Evolutionary conservation across 2,113 vertebrate genomes (phyloP).

Genomic region (Anarrhichthys ocellatus): DNA sequence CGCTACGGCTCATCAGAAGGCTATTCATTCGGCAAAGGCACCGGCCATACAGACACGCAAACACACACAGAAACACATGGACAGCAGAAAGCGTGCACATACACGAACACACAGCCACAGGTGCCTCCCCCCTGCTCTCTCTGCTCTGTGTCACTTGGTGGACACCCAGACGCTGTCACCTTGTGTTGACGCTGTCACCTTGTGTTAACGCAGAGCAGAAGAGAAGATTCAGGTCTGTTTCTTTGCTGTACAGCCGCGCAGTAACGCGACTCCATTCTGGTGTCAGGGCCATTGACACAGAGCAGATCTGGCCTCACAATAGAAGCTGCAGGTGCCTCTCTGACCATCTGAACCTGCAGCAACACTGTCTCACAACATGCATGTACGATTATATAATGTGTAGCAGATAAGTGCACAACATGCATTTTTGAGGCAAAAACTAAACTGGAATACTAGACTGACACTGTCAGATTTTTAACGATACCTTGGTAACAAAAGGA

Average conservation of each 20-base stretch:
- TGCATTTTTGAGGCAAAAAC: not conserved
- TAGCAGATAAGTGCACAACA: not conserved
- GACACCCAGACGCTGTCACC: conserved; percentile 64
- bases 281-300: conserved; percentile 63
- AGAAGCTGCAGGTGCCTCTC: conserved; percentile 54
- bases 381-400: not conserved
- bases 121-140: conserved; percentile 18
- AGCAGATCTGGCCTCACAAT: conserved; percentile 53
- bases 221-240: conserved; percentile 39
- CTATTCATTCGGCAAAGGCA: conserved; percentile 61
- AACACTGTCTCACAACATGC: not conserved
- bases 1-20: conserved; percentile 72
- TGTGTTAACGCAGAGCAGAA: conserved; percentile 44
- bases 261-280: conserved; percentile 49
- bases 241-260: conserved; percentile 24
- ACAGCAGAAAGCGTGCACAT: not conserved
- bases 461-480: not conserved
- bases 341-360: conserved; percentile 14
- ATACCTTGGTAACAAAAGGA: not conserved
- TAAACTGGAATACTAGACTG: not conserved
- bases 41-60: conserved; percentile 19
- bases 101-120: conserved; percentile 14
- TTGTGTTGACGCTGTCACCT: conserved; percentile 63
- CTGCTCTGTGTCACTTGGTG: conserved; percentile 44
- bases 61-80: conserved; percentile 17